Conservation (phyloP, 2,113 vertebrate genomes). For the Lagopus leucura region DNA sequence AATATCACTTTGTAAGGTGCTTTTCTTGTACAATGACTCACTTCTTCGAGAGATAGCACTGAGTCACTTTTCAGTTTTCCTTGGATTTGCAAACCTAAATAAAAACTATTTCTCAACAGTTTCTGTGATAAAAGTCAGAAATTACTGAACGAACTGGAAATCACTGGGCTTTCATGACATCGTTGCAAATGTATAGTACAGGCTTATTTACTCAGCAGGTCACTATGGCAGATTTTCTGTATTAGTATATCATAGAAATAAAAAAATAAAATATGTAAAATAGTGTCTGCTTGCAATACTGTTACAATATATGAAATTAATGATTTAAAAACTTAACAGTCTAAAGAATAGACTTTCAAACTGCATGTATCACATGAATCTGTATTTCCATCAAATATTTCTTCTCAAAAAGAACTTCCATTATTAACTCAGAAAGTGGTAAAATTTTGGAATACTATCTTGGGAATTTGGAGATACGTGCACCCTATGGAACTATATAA, state of each 20-base stretch:
- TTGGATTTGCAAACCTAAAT: not conserved
- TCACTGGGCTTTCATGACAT: not conserved
- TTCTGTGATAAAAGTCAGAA: not conserved
- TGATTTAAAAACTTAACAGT: not conserved
- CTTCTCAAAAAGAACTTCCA: not conserved
- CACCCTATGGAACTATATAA: not conserved
- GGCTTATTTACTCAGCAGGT: slow-evolving; percentile 5
- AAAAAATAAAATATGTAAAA: slow-evolving; percentile 3
- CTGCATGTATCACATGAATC: not conserved
- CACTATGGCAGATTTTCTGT: not conserved
- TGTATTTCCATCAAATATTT: not conserved
- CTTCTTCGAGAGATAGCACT: not conserved
- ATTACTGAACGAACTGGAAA: not conserved
- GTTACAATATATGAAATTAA: not conserved
- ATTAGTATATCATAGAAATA: not conserved
- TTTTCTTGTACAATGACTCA: not conserved
- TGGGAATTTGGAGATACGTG: not conserved
- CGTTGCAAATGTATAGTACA: not conserved
- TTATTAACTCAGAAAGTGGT: not conserved
- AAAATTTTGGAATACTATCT: not conserved
- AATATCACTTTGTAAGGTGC: not conserved
- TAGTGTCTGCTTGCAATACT: not conserved
- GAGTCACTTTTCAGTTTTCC: not conserved
- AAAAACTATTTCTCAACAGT: not conserved
- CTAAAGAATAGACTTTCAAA: slow-evolving; percentile 3